These are phyloP conservation scores for Psilanteris sp. DNA, from an alignment of 1,140 invertebrate species.

Conservation along the genomic window DNA sequence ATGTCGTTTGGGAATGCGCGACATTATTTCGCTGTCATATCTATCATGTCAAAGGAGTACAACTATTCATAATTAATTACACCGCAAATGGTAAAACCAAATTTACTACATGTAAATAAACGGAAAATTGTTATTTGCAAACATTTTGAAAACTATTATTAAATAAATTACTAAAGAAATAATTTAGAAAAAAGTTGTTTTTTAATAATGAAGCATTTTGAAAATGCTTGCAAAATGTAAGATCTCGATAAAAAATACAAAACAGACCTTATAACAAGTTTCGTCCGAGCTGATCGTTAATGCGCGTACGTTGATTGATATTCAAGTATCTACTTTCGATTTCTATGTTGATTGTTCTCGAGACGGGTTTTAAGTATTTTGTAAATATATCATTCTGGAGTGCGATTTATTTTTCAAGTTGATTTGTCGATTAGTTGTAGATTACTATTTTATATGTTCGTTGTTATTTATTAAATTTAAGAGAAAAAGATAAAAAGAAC, in stretches of 20 bases:
- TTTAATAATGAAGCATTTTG: constrained; percentile 1
- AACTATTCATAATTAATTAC: constrained; percentile 4
- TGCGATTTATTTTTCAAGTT: constrained; percentile 47
- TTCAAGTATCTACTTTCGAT: constrained; percentile 3
- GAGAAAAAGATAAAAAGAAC: constrained; percentile 8
- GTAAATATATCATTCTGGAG: constrained; percentile 41
- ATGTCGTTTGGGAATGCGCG: constrained; percentile 49
- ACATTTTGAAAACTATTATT: constrained; percentile 18
- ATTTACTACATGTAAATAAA: constrained; percentile 44
- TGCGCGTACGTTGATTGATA: constrained; percentile 3
- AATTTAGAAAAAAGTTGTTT: background rate
- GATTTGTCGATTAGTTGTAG: constrained; percentile 38
- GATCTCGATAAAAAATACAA: constrained; percentile 13
- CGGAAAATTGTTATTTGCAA: constrained; percentile 47
- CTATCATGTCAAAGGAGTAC: constrained; percentile 9
- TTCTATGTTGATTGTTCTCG: constrained; percentile 12
- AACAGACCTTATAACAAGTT: background rate
- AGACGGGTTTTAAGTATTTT: constrained; percentile 27
- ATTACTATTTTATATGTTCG: constrained; percentile 50
- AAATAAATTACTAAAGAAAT: background rate
- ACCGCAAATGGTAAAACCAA: constrained; percentile 34
- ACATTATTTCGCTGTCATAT: constrained; percentile 7
- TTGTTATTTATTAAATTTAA: constrained; percentile 59
- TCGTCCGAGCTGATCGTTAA: constrained; percentile 2
- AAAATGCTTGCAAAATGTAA: constrained; percentile 46